Base-by-base conservation (phyloP, 2,888 invertebrate species). In the Sepiola atlantica region DNA sequence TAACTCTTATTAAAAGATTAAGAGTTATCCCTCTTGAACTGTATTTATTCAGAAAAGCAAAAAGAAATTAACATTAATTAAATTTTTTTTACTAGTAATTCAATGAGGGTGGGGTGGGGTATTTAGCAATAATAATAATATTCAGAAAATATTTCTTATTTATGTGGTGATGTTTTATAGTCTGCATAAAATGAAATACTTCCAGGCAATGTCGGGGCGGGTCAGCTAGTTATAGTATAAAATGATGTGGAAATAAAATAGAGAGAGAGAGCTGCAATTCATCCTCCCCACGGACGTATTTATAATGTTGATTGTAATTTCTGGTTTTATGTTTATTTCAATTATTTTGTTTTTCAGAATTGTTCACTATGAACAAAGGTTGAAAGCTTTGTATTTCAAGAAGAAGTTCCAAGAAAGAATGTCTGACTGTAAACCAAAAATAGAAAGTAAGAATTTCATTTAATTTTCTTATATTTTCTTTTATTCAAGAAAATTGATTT, bases 381-480 rank as follows among this genome's bases (percentile, higher is more conserved):
- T 98, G 54, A 97, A 97, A 95, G 98, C 98, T 93, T 96, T 98
- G n/a, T 97, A 97, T 96, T 99, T 99, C 98, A 99, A 99, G 98
- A 99, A 99, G 98, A 98, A 99, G 97, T 99, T 99, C 98, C 98
- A 98, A 95, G 98, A 98, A 35, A 98, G 99, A 94, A 98, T 99
- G 54, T 98, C 98, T 94, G 99, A 99, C 97, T 98, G 99, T 20
- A 98, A 98, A 95, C 98, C 99, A 0, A 98, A 99, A 95, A 98
- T 99, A 94, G 98, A 98, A 95, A 97, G 98, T 98, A 96, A 94
- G 95, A 94, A 45, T 77, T 77, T n/a, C 16, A n/a, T 4, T 21
- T 32, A 10, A 32, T 14, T 32, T 77, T 77, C 8, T 77, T n/a
- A n/a, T 18, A n/a, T 77, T 77, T 77, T 32, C n/a, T 16, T 12